Conservation (phyloP, 2,113 vertebrate genomes). For the Hiodon alosoides region DNA sequence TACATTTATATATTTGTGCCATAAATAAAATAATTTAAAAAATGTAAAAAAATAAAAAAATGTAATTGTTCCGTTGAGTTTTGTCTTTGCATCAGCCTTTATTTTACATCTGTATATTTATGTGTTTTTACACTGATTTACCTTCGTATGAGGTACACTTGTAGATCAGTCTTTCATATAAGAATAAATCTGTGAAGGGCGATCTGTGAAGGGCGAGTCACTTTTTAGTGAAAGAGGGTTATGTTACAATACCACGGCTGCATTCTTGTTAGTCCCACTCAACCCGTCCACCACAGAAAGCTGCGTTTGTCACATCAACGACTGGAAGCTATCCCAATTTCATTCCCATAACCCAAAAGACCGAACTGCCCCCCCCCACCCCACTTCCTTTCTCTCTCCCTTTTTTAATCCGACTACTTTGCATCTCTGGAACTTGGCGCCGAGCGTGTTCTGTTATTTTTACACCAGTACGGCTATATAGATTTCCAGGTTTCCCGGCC, state of each 20-base stretch:
- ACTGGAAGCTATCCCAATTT: conserved; percentile 25
- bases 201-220: conserved; percentile 1
- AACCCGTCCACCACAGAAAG: not conserved
- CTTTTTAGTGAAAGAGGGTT: not conserved
- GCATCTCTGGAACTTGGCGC: conserved; percentile 83
- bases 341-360: no score
- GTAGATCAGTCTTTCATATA: no score
- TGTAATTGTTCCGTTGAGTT: no score
- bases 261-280: no score
- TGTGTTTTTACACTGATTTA: no score
- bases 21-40: no score
- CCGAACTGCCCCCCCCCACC: not conserved
- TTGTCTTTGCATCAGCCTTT: no score
- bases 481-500: conserved; percentile 95
- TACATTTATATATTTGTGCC: no score
- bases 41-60: no score
- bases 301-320: not conserved
- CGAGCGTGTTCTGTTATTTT: conserved; percentile 89
- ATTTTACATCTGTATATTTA: no score
- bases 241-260: no score
- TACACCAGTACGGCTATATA: conserved; percentile 88
- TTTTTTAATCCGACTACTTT: conserved; percentile 69
- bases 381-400: conserved; percentile 26
- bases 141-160: no score
- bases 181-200: not conserved